A percentile compares a stretch with the other conserved stretches of the same genome.
These are phyloP conservation scores for Ictidomys tridecemlineatus DNA, from an alignment of 2,113 vertebrate genomes.

Conservation along the genomic window DNA sequence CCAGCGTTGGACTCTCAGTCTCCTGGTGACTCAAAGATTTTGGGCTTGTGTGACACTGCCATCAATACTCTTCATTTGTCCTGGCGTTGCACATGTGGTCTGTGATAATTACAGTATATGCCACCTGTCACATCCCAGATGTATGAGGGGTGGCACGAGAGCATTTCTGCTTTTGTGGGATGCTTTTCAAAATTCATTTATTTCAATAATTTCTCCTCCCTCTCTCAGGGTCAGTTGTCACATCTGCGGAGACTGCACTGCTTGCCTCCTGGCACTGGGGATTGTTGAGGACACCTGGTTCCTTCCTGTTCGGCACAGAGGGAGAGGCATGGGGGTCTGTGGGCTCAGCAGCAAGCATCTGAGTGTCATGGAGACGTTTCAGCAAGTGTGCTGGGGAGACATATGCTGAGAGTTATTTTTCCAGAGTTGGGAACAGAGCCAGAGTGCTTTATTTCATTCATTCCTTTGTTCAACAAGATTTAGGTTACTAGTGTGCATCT, in stretches of 20 bases:
- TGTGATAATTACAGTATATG: neutral
- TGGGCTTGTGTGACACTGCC: neutral
- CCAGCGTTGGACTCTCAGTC: neutral
- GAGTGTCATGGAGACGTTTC: conserved; percentile 69
- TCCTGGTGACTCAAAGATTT: neutral
- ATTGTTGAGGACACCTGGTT: conserved; percentile 16
- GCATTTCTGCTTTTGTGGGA: conserved; percentile 28
- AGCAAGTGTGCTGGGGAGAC: conserved; percentile 76
- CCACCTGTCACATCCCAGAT: neutral
- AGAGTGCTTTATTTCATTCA: conserved; percentile 79
- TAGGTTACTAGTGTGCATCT: conserved; percentile 64
- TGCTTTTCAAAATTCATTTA: conserved; percentile 61
- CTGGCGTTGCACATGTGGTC: neutral
- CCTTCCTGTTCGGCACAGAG: neutral
- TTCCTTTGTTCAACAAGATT: conserved; percentile 75
- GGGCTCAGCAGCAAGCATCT: conserved; percentile 60
- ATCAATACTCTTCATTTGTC: neutral
- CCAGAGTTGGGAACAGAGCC: conserved; percentile 74
- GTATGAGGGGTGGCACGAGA: neutral
- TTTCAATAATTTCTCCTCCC: conserved; percentile 25
- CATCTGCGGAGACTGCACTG: conserved; percentile 16
- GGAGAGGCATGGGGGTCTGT: conserved; percentile 38
- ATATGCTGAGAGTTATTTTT: conserved; percentile 80
- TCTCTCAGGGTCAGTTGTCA: conserved; percentile 63
- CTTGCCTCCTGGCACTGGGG: conserved; percentile 28